Evolutionary conservation across 2,888 invertebrate species (phyloP), one percentile per base, ranked within the genome.

Genomic region (Scaptomyza cyrtandrae): DNA sequence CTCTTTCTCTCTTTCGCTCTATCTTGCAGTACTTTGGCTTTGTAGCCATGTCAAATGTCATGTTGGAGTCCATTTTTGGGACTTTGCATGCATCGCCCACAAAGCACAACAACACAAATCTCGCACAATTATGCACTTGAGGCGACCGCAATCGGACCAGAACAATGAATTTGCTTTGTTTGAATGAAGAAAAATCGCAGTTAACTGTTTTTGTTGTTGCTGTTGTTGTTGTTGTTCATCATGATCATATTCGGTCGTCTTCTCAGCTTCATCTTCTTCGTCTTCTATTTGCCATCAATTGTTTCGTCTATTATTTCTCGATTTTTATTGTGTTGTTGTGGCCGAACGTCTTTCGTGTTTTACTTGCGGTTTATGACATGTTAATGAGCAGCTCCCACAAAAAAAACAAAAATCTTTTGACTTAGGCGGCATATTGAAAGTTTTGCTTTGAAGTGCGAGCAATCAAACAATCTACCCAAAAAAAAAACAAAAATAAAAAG

Each of bases 301-400:
- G 62, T 71, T 64, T 60, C 60, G 59, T 58, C 61, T 59, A 56
- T 62, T 57, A 69, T 67, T 52, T 69, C 29, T 54, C 53, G 48
- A 48, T 66, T 44, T 59, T 68, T 69, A 52, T 57, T 67, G 48
- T 46, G 24, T 53, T 43, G 58, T n/a, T n/a, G n/a, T n/a, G n/a
- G n/a, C n/a, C n/a, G n/a, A n/a, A n/a, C n/a, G n/a, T 52, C 11
- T 43, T 67, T 48, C 29, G 4, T 56, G 39, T 54, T 67, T 67
- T 63, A 63, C 71, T 82, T 83, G 74, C 81, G 85, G 87, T 79
- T 80, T 87, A 87, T 85, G 85, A 85, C 87, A 85, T 87, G 85
- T 87, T 85, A 85, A 85, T 85, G 83, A 87, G 85, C 80, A 75
- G 66, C 76, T 64, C 76, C 65, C 72, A 63, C 64, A 19, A 19